phyloP scores from a whole-genome alignment of 1,140 invertebrate species.

The Triops cancriformis region DNA sequence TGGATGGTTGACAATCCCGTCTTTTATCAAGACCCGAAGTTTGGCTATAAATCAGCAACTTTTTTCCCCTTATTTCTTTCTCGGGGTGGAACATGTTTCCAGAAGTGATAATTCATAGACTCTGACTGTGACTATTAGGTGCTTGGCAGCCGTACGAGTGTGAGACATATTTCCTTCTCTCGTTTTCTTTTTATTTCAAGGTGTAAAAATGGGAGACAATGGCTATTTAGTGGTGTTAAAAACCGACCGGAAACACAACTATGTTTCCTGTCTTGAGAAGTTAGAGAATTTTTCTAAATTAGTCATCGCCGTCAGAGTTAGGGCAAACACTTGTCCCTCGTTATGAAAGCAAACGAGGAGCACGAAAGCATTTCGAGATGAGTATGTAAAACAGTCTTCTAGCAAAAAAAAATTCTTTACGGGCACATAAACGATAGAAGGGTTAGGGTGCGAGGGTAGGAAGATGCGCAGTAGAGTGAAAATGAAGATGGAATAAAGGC shows the following conservation, averaged over 20 bases:
- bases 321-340: neutral
- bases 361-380: neutral
- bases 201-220: neutral
- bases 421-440: neutral
- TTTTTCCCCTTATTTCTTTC: neutral
- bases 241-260: neutral
- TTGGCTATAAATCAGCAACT: neutral
- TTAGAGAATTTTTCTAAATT: neutral
- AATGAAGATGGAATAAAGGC: neutral
- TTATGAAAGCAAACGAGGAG: neutral
- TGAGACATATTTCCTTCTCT: neutral
- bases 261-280: neutral
- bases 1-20: constrained; percentile 12
- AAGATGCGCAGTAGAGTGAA: neutral
- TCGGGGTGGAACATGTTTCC: neutral
- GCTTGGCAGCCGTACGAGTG: neutral
- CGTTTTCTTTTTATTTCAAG: neutral
- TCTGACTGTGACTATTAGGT: constrained; percentile 3
- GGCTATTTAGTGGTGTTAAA: neutral
- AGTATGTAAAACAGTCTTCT: neutral
- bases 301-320: neutral
- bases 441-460: neutral
- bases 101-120: constrained; percentile 1
- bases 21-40: constrained; percentile 13
- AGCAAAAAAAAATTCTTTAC: neutral